A percentile compares a stretch with the other conserved stretches of the same genome.
Conservation (phyloP, 1,140 invertebrate genomes). For the Pseudobourletiella spinata region DNA sequence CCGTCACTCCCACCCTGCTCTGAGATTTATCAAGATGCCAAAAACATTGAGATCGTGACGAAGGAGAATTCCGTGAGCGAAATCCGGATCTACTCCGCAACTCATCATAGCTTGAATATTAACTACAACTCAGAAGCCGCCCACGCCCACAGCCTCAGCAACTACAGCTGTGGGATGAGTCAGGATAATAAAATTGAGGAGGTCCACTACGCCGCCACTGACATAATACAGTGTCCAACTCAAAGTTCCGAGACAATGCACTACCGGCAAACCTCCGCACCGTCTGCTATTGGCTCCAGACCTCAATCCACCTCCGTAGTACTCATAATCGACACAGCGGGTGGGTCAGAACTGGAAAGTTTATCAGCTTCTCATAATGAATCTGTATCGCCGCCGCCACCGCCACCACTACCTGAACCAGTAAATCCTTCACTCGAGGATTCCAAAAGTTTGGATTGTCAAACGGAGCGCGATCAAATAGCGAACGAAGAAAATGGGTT, state of each 20-base stretch:
- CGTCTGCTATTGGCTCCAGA: no score
- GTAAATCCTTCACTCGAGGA: no score
- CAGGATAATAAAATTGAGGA: conserved; percentile 11
- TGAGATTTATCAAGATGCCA: no score
- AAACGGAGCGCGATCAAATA: not conserved
- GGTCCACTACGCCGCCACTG: conserved; percentile 30
- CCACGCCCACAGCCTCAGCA: not conserved
- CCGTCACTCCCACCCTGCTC: no score
- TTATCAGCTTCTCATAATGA: not conserved
- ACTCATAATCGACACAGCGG: conserved; percentile 23
- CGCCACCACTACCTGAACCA: no score
- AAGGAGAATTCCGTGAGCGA: conserved; percentile 33
- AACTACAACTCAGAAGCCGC: conserved; percentile 4
- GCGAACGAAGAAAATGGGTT: not conserved
- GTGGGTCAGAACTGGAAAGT: not conserved
- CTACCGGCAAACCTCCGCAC: conserved; percentile 11
- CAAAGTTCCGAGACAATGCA: conserved; percentile 11
- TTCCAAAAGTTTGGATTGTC: not conserved
- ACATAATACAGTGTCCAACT: no score
- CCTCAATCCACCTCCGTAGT: conserved; percentile 31
- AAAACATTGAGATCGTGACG: conserved; percentile 34
- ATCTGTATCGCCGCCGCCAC: no score
- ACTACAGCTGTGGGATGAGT: no score
- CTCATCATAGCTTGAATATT: conserved; percentile 2
- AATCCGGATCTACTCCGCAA: conserved; percentile 32